phyloP scores from a whole-genome alignment of 2,797 vertebrate genomes.

The Platalea minor region DNA sequence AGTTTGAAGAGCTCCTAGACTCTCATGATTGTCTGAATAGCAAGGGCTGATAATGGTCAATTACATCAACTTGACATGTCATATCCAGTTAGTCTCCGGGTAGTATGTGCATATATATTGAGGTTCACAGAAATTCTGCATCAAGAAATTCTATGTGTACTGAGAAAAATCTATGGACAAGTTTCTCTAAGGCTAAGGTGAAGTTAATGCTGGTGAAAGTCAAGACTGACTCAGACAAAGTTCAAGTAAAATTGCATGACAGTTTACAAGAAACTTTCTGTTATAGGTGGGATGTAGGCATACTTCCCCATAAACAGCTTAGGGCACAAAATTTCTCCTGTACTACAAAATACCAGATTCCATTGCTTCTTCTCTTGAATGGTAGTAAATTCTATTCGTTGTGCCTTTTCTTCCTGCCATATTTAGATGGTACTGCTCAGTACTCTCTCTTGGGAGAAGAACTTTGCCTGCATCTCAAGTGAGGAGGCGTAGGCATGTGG shows the following conservation, averaged over 20 bases:
- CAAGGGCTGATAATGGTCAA: neutral
- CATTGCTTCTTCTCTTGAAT: neutral
- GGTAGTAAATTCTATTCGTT: neutral
- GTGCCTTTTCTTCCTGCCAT: neutral
- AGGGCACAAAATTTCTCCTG: neutral
- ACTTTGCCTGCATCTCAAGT: neutral
- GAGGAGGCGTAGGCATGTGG: accelerated
- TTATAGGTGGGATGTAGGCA: neutral
- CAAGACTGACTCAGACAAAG: neutral
- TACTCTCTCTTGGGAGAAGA: neutral
- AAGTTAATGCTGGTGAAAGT: neutral
- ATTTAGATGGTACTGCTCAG: neutral
- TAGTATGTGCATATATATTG: neutral
- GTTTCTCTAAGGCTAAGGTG: neutral
- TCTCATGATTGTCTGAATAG: neutral
- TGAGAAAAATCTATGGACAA: neutral
- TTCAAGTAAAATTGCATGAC: neutral
- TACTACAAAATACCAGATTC: neutral
- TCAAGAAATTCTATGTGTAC: neutral
- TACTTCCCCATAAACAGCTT: neutral
- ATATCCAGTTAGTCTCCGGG: neutral
- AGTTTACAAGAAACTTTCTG: neutral
- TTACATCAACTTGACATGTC: neutral
- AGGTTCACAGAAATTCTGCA: neutral
- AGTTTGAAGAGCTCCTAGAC: neutral